Evolutionary conservation across 2,888 invertebrate genomes (phyloP).

Genomic region (Allygus modestus): DNA sequence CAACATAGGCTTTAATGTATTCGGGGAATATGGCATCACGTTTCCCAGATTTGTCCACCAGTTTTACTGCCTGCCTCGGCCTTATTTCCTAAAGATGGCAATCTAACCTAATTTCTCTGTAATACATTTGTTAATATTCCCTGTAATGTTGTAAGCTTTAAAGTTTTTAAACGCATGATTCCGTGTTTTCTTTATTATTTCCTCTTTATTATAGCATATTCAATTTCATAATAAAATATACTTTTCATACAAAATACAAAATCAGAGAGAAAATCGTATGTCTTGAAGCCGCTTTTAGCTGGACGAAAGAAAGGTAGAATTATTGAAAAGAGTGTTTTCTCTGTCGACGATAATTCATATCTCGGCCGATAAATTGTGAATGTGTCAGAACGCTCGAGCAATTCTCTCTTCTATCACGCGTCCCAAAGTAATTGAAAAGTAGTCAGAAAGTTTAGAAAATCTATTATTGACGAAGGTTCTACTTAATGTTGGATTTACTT

Average conservation of each 20-base stretch:
- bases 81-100: background rate
- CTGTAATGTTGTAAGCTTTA: no score
- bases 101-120: background rate
- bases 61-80: background rate
- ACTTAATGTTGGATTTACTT: no score
- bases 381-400: slow-evolving; percentile 12
- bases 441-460: background rate
- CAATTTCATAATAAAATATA: no score
- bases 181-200: no score
- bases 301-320: background rate
- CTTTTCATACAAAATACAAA: no score
- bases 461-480: no score
- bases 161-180: no score
- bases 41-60: background rate
- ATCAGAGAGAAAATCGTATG: no score
- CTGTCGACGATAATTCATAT: slow-evolving; percentile 6
- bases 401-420: background rate
- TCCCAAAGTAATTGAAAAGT: background rate
- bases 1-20: slow-evolving; percentile 1
- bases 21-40: slow-evolving; percentile 9
- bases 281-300: background rate
- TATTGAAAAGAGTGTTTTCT: slow-evolving; percentile 13
- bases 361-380: slow-evolving; percentile 28
- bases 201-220: no score
- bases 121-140: no score